Percentiles rank a stretch among this genome's conserved stretches.
These are phyloP conservation scores for Cryptocheilus praepositus DNA, from an alignment of 2,888 invertebrate species.

Conservation along the genomic window DNA sequence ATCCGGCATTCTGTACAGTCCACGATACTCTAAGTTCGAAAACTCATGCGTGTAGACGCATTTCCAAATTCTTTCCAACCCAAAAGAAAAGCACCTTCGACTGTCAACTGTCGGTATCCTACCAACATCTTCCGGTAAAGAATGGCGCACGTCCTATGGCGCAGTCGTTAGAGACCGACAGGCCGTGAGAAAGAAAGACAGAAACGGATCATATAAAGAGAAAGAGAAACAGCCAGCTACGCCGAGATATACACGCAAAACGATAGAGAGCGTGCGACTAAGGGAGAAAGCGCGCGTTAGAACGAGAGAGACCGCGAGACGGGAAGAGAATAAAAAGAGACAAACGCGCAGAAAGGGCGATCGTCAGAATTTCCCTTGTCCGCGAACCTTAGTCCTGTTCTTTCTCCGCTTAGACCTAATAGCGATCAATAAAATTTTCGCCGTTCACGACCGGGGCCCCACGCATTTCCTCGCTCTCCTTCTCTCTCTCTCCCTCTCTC, in stretches of 20 bases:
- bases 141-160: slow-evolving; percentile 10
- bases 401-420: slow-evolving; percentile 43
- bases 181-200: background rate
- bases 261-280: background rate
- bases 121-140: background rate
- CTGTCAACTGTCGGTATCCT: too few species aligned
- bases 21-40: too few species aligned
- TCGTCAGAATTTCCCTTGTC: slow-evolving; percentile 27
- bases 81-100: too few species aligned
- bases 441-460: slow-evolving; percentile 18
- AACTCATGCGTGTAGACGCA: too few species aligned
- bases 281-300: background rate
- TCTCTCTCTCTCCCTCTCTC: background rate
- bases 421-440: slow-evolving; percentile 62
- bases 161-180: background rate
- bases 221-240: background rate
- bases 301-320: background rate
- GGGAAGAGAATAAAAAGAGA: background rate
- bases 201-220: background rate
- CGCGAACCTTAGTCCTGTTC: slow-evolving; percentile 28
- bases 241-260: background rate
- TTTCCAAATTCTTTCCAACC: too few species aligned
- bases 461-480: background rate
- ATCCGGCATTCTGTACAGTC: too few species aligned
- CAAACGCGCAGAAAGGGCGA: slow-evolving; percentile 14